phyloP scores from a whole-genome alignment of 2,113 vertebrate genomes.

The Petromus typicus region DNA sequence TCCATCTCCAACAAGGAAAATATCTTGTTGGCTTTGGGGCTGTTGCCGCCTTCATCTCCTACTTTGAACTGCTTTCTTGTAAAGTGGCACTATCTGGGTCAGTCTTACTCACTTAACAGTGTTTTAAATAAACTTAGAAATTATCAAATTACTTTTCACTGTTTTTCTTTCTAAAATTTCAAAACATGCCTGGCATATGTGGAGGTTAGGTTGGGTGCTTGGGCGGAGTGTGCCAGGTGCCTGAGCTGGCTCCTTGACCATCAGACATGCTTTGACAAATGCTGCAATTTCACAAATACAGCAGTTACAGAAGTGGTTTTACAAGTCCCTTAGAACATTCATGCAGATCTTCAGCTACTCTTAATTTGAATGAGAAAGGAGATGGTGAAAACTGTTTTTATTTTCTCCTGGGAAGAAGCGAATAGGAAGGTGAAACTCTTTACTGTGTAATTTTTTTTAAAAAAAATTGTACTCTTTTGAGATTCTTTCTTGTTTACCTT shows the following conservation, averaged over 20 bases:
- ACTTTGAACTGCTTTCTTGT: not conserved
- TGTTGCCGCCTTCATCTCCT: not conserved
- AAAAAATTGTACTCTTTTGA: slow-evolving; percentile 41
- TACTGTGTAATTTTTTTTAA: slow-evolving; percentile 50
- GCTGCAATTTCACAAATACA: not conserved
- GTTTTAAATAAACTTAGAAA: slow-evolving; percentile 4
- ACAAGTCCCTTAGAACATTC: slow-evolving; percentile 11
- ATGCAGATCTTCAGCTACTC: not conserved
- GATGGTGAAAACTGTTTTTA: slow-evolving; percentile 64
- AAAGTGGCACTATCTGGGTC: not conserved
- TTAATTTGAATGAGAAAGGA: slow-evolving; percentile 10
- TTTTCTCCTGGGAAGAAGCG: slow-evolving; percentile 56
- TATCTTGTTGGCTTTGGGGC: not conserved
- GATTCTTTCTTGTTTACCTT: slow-evolving; percentile 72
- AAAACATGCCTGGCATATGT: not conserved
- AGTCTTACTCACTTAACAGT: slow-evolving; percentile 2
- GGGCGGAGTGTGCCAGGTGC: not conserved
- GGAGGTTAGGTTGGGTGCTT: not conserved
- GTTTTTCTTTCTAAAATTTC: not conserved
- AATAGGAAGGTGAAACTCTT: slow-evolving; percentile 28
- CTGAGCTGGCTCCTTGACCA: not conserved
- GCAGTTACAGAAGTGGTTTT: not conserved
- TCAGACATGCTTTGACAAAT: not conserved
- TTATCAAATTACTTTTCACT: not conserved
- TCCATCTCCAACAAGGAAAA: not conserved